These are phyloP conservation scores for Gracilinanus agilis DNA, from an alignment of 2,113 vertebrate genomes.

Conservation along the genomic window DNA sequence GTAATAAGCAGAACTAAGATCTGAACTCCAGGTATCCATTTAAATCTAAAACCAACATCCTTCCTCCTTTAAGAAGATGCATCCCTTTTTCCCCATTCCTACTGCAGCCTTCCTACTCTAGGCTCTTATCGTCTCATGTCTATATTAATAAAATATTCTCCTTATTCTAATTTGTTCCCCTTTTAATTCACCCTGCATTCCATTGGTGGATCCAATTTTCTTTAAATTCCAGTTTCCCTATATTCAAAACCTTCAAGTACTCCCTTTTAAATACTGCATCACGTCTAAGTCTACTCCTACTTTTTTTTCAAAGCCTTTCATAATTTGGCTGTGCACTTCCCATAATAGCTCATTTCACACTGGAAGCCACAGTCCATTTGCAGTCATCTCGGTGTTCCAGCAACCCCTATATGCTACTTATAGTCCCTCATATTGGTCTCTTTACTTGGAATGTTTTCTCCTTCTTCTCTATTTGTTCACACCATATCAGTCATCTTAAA, in stretches of 20 bases:
- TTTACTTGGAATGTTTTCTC: not conserved
- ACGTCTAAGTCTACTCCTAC: not conserved
- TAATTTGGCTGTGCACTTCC: not conserved
- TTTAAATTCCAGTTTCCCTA: not conserved
- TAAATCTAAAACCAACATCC: not conserved
- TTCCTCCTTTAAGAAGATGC: not conserved
- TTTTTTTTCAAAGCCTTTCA: conserved; percentile 14
- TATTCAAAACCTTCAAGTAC: not conserved
- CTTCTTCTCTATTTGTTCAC: not conserved
- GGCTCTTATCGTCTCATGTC: not conserved
- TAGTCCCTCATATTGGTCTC: not conserved
- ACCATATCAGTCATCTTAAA: not conserved
- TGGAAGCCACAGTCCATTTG: not conserved
- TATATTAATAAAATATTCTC: not conserved
- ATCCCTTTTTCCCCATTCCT: not conserved
- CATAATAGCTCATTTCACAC: not conserved
- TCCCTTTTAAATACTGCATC: not conserved
- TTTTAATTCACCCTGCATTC: conserved; percentile 7
- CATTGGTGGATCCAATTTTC: conserved; percentile 22
- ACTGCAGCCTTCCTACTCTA: not conserved
- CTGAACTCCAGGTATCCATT: not conserved
- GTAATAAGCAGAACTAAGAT: not conserved
- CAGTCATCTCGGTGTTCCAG: not conserved
- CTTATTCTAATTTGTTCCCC: not conserved
- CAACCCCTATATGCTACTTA: not conserved